A percentile compares a stretch with the other conserved stretches of the same genome.
These are phyloP conservation scores for Ptilodon capucinus DNA, from an alignment of 2,888 invertebrate species.

Conservation along the genomic window DNA sequence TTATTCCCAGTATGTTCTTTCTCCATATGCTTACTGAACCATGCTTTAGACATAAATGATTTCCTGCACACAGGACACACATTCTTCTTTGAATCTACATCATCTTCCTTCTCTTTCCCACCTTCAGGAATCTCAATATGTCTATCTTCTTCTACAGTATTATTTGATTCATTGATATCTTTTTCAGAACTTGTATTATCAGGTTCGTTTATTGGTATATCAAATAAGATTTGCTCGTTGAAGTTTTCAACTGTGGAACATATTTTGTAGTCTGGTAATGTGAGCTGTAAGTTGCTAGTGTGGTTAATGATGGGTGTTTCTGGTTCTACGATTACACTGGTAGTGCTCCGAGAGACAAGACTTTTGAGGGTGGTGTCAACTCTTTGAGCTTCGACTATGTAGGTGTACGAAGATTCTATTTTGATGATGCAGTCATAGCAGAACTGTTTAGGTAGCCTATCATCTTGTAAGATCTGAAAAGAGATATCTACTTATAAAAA, in stretches of 20 bases:
- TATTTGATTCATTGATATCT: slow-evolving; percentile 10
- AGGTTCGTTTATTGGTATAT: slow-evolving; percentile 5
- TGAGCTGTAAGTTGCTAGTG: slow-evolving; percentile 41
- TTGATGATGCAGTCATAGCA: slow-evolving; percentile 75
- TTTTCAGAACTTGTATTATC: slow-evolving; percentile 6
- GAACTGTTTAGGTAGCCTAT: slow-evolving; percentile 74
- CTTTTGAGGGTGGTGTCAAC: slow-evolving; percentile 61
- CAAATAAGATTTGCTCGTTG: slow-evolving; percentile 20
- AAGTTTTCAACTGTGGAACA: slow-evolving; percentile 44
- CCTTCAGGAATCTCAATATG: slow-evolving; percentile 7
- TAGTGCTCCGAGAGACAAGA: slow-evolving; percentile 50
- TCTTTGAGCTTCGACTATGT: slow-evolving; percentile 69
- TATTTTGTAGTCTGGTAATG: slow-evolving; percentile 57
- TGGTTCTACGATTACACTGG: slow-evolving; percentile 58
- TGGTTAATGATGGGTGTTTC: slow-evolving; percentile 25
- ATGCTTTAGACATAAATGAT: slow-evolving; percentile 58
- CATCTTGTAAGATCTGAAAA: slow-evolving; percentile 59
- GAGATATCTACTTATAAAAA: background rate
- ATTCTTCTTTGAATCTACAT: slow-evolving; percentile 36
- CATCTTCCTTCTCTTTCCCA: slow-evolving; percentile 10
- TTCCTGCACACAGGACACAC: slow-evolving; percentile 59
- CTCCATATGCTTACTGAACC: slow-evolving; percentile 65
- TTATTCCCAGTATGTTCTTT: slow-evolving; percentile 59
- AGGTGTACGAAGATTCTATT: slow-evolving; percentile 75
- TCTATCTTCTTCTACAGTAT: slow-evolving; percentile 14